Evolutionary conservation across 2,797 vertebrate species (phyloP).

Genomic region (Taenioides sp.): DNA sequence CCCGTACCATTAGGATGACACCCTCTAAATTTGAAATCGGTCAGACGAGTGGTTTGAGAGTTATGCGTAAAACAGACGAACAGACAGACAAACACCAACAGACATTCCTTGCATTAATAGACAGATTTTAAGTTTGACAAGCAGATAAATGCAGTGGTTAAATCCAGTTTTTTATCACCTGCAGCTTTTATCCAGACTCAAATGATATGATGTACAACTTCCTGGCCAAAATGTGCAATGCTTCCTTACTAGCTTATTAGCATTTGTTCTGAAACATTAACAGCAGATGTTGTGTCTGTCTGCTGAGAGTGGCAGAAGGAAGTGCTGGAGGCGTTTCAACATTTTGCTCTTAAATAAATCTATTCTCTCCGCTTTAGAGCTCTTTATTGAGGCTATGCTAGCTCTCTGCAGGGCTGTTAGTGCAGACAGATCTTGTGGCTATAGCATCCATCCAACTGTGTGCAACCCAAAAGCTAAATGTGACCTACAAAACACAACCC

Average conservation of each 20-base stretch:
- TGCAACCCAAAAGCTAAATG: conserved; percentile 11
- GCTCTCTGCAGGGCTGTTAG: conserved; percentile 21
- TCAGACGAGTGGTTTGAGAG: too few species aligned
- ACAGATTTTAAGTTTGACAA: too few species aligned
- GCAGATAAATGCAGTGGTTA: too few species aligned
- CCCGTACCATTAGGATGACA: too few species aligned
- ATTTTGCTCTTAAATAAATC: conserved; percentile 57
- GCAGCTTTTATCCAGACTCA: too few species aligned
- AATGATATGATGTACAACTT: too few species aligned
- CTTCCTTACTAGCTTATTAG: conserved; percentile 27
- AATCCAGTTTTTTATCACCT: too few species aligned
- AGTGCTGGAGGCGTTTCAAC: conserved; percentile 45
- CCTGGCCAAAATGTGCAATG: too few species aligned
- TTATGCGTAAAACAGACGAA: too few species aligned
- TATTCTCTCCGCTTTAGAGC: conserved; percentile 41
- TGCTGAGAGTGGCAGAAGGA: conserved; percentile 43
- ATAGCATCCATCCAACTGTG: conserved; percentile 23
- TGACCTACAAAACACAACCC: conserved; percentile 14
- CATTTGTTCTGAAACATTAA: conserved; percentile 15
- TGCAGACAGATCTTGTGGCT: conserved; percentile 12
- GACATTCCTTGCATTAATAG: too few species aligned
- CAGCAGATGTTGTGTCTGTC: conserved; percentile 60
- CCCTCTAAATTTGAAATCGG: too few species aligned
- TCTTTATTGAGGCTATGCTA: conserved; percentile 1
- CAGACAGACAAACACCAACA: too few species aligned